Percentiles rank a stretch among this genome's conserved stretches.
Conservation (phyloP, 2,888 invertebrate species). For the Diloba caeruleocephala region DNA sequence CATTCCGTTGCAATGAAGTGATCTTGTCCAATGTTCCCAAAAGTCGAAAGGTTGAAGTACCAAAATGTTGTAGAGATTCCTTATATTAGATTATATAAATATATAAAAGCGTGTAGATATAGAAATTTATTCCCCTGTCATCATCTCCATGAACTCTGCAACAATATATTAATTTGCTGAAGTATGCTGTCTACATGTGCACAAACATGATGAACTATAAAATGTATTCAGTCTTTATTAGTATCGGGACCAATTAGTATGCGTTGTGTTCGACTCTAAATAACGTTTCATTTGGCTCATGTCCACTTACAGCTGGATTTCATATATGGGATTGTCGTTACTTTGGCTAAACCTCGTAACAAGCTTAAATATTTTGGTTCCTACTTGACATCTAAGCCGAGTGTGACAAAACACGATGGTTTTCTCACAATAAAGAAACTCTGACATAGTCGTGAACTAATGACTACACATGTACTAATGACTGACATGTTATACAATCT, state of each 20-base stretch:
- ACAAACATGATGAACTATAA: conserved; percentile 1
- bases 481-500: too few relatives aligned
- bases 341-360: conserved; percentile 3
- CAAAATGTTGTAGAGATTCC: conserved; percentile 75
- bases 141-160: conserved; percentile 98
- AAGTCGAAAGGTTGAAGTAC: conserved; percentile 81
- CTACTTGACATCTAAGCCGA: too few relatives aligned
- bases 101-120: conserved; percentile 74
- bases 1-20: conserved; percentile 62
- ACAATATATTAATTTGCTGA: conserved; percentile 70
- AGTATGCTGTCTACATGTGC: conserved; percentile 24
- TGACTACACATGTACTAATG: too few relatives aligned
- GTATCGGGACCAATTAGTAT: conserved; percentile 28
- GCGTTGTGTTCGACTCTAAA: conserved; percentile 13
- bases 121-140: conserved; percentile 95
- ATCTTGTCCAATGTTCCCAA: conserved; percentile 77
- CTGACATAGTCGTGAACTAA: too few relatives aligned
- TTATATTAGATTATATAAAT: conserved; percentile 78
- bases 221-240: conserved; percentile 13
- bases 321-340: conserved; percentile 7
- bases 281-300: conserved; percentile 27
- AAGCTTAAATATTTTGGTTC: too few relatives aligned
- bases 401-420: too few relatives aligned
- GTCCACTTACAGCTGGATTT: conserved; percentile 10
- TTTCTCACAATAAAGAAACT: too few relatives aligned